phyloP scores from a whole-genome alignment of 2,888 invertebrate genomes.

The Malthinus flaveolus region DNA sequence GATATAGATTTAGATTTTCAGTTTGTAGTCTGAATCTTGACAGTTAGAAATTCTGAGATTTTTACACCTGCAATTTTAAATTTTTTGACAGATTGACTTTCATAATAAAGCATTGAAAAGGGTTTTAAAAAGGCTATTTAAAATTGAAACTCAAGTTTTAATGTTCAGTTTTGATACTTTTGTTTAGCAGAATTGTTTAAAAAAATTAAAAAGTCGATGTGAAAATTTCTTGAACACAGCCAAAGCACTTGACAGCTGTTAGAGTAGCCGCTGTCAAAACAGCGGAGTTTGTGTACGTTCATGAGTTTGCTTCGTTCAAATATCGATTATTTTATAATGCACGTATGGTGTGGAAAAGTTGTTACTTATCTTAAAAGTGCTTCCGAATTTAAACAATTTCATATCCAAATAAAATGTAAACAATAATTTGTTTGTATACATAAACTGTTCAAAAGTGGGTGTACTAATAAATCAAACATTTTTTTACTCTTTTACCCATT shows the following conservation, averaged over 20 bases:
- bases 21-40: no score
- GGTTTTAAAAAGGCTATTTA: no score
- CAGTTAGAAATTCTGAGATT: no score
- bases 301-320: slow-evolving; percentile 36
- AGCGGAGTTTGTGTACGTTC: slow-evolving; percentile 36
- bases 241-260: slow-evolving; percentile 18
- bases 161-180: no score
- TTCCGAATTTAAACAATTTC: slow-evolving; percentile 4
- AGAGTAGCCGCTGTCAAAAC: slow-evolving; percentile 30
- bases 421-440: background rate
- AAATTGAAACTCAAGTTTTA: no score
- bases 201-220: no score
- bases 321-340: slow-evolving; percentile 40
- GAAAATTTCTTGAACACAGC: slow-evolving; percentile 8
- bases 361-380: slow-evolving; percentile 11
- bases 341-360: slow-evolving; percentile 28
- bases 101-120: no score
- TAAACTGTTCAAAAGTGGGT: background rate
- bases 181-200: no score
- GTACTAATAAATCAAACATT: slow-evolving; percentile 3
- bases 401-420: slow-evolving; percentile 4
- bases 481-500: slow-evolving; percentile 2
- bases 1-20: no score
- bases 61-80: no score
- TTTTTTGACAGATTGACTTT: no score